Percentiles rank a stretch among this genome's conserved stretches.
These are phyloP conservation scores for Falco cherrug DNA, from an alignment of 2,797 vertebrate genomes.

Conservation along the genomic window DNA sequence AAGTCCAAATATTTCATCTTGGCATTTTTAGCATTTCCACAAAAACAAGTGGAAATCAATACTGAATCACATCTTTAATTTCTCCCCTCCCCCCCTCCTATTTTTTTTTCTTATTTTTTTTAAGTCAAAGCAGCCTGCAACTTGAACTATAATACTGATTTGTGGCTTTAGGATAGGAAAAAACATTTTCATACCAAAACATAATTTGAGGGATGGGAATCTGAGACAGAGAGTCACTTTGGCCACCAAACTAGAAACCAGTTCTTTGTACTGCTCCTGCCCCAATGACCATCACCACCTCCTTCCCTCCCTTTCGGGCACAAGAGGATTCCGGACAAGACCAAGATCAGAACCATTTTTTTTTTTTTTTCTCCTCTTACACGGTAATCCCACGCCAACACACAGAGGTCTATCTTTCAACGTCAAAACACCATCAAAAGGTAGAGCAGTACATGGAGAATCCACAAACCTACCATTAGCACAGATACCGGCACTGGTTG, in stretches of 20 bases:
- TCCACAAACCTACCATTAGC: neutral
- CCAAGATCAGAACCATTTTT: neutral
- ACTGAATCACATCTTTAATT: slow-evolving; percentile 2
- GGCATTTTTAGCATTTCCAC: slow-evolving; percentile 21
- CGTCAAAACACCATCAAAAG: neutral
- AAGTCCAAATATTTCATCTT: slow-evolving; percentile 52
- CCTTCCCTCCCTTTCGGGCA: neutral
- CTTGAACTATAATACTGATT: neutral
- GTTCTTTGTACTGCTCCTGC: neutral
- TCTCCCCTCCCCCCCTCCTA: too few species aligned
- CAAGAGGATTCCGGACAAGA: neutral
- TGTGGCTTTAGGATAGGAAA: neutral
- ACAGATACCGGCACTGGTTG: neutral
- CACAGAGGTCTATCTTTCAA: neutral
- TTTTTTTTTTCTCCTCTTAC: neutral
- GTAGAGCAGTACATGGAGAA: neutral
- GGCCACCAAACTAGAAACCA: neutral
- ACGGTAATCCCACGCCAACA: neutral
- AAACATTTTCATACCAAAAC: neutral
- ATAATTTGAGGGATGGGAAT: neutral
- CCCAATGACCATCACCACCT: neutral
- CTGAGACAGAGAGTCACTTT: neutral
- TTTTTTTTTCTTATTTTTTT: neutral
- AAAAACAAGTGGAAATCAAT: slow-evolving; percentile 48
- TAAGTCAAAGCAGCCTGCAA: neutral